These are phyloP conservation scores for Philonicus albiceps DNA, from an alignment of 2,888 invertebrate genomes.

Conservation along the genomic window DNA sequence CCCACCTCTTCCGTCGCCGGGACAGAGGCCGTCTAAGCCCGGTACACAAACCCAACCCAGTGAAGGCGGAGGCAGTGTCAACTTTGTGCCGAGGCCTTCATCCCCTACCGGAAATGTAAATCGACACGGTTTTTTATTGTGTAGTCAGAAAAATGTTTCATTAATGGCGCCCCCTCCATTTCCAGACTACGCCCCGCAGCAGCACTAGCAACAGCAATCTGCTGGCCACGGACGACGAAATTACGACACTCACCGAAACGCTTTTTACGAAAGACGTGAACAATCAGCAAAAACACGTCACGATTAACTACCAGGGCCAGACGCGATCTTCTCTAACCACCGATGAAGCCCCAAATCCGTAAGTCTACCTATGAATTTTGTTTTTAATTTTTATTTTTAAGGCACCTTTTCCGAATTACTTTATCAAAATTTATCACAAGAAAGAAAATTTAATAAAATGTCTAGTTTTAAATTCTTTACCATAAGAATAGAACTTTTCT, in stretches of 20 bases:
- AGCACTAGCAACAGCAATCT: not conserved
- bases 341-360: slow-evolving; percentile 81
- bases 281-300: slow-evolving; percentile 75
- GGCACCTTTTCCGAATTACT: too few relatives aligned
- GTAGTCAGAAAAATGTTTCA: not conserved
- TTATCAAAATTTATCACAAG: too few relatives aligned
- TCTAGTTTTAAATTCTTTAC: too few relatives aligned
- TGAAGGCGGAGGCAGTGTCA: slow-evolving; percentile 33
- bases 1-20: slow-evolving; percentile 44
- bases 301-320: slow-evolving; percentile 76
- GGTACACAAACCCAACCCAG: not conserved
- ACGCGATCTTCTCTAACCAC: slow-evolving; percentile 73
- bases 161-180: not conserved
- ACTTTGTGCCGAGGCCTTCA: slow-evolving; percentile 42
- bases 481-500: too few relatives aligned
- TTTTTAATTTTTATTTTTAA: too few relatives aligned
- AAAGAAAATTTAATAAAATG: too few relatives aligned
- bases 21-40: slow-evolving; percentile 40
- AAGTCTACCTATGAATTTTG: slow-evolving; percentile 59
- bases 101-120: slow-evolving; percentile 43
- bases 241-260: slow-evolving; percentile 75
- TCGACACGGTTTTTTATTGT: not conserved
- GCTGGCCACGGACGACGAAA: slow-evolving; percentile 70
- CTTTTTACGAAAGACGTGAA: slow-evolving; percentile 76
- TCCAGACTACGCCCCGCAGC: not conserved